Conservation (phyloP, 1,140 invertebrate genomes). For the Aphelenchoides fujianensis region DNA sequence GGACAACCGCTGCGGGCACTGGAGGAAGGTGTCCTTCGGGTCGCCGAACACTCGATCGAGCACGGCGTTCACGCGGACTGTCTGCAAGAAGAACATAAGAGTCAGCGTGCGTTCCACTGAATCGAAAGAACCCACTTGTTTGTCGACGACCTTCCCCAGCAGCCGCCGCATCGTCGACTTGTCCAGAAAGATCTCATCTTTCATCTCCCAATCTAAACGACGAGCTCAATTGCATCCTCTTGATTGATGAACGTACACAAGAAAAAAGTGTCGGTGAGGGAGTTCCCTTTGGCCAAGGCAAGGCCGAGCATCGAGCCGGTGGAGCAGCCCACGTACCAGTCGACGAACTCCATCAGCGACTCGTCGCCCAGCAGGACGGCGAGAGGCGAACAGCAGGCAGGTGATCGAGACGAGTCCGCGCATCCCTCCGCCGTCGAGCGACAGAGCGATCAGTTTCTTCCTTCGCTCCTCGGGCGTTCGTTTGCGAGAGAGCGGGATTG, state of each 20-base stretch:
- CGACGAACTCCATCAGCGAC: constrained; percentile 38
- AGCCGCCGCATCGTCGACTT: constrained; percentile 50
- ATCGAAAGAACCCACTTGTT: constrained; percentile 52
- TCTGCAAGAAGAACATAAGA: constrained; percentile 33
- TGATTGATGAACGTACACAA: no score
- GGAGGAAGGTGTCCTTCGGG: constrained; percentile 40
- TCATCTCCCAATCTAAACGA: constrained; percentile 61
- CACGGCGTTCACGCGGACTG: constrained; percentile 46
- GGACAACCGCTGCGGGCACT: constrained; percentile 41
- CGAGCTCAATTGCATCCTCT: no score
- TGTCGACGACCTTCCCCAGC: constrained; percentile 50
- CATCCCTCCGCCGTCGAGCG: constrained; percentile 55
- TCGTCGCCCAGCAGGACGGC: constrained; percentile 53
- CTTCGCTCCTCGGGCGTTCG: neutral
- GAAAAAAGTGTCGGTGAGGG: constrained; percentile 53
- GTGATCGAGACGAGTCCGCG: constrained; percentile 50
- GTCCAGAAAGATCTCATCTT: constrained; percentile 55
- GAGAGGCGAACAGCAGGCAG: constrained; percentile 49
- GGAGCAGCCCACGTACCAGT: constrained; percentile 50
- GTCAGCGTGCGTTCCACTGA: neutral
- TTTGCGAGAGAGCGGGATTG: constrained; percentile 19
- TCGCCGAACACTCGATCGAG: constrained; percentile 37
- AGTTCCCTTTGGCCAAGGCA: constrained; percentile 48
- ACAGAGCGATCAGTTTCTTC: constrained; percentile 41
- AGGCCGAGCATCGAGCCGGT: constrained; percentile 55